A percentile compares a stretch with the other conserved stretches of the same genome.
These are phyloP conservation scores for Lathronympha strigana DNA, from an alignment of 2,888 invertebrate genomes.

Conservation along the genomic window DNA sequence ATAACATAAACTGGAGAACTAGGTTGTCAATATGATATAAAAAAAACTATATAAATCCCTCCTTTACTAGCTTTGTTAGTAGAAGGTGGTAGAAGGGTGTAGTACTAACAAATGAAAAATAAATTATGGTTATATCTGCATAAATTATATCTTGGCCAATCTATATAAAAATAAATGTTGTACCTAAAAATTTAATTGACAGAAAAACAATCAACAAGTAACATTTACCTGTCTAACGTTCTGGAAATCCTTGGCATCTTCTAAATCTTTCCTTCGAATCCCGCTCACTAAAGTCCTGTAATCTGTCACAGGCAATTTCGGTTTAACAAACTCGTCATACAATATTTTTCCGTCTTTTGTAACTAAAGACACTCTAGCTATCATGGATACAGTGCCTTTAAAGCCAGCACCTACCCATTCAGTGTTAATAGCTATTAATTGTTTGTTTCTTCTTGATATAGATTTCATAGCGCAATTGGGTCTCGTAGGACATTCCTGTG, in stretches of 20 bases:
- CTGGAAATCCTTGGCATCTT: neutral
- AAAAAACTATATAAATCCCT: too few relatives aligned
- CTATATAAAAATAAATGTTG: too few relatives aligned
- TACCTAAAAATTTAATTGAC: too few relatives aligned
- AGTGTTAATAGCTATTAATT: neutral
- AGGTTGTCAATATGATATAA: too few relatives aligned
- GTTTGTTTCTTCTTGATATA: neutral
- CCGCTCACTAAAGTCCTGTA: neutral
- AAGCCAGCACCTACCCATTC: neutral
- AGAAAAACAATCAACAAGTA: too few relatives aligned
- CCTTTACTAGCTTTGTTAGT: too few relatives aligned
- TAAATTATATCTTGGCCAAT: too few relatives aligned
- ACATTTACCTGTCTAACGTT: neutral
- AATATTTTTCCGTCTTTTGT: neutral
- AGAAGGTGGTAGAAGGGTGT: too few relatives aligned
- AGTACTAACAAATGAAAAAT: too few relatives aligned
- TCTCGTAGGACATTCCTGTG: neutral
- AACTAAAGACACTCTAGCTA: neutral
- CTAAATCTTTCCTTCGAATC: neutral
- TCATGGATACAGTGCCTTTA: neutral
- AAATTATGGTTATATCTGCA: too few relatives aligned
- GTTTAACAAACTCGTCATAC: slow-evolving; percentile 2
- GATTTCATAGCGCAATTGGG: too few relatives aligned
- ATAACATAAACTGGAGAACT: too few relatives aligned
- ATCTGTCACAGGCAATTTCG: neutral